Conservation (phyloP, 2,888 invertebrate species). For the Cryptus viduatorius region DNA sequence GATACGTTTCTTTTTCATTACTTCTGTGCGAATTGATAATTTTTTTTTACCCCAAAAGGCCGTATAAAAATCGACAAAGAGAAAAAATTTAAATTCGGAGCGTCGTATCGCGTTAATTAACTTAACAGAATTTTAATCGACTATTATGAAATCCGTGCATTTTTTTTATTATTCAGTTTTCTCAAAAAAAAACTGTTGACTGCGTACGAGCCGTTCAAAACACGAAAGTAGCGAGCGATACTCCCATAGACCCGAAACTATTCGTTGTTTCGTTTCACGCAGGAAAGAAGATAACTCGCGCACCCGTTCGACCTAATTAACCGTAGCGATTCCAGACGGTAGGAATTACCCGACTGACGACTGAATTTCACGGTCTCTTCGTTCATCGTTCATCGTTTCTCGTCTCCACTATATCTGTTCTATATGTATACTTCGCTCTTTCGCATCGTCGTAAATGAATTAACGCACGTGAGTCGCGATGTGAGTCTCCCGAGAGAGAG, state of each 20-base stretch:
- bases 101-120: too few species aligned
- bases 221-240: neutral
- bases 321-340: slow-evolving; percentile 63
- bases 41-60: too few species aligned
- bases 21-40: too few species aligned
- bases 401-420: slow-evolving; percentile 18
- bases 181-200: too few species aligned
- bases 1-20: too few species aligned
- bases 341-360: slow-evolving; percentile 73
- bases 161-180: neutral
- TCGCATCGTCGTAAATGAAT: slow-evolving; percentile 36
- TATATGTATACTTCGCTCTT: slow-evolving; percentile 44
- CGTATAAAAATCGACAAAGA: too few species aligned
- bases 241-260: slow-evolving; percentile 2
- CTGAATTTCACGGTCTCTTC: slow-evolving; percentile 76
- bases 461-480: slow-evolving; percentile 21
- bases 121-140: too few species aligned
- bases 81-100: too few species aligned
- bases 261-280: slow-evolving; percentile 18
- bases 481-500: neutral
- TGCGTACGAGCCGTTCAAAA: neutral
- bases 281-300: slow-evolving; percentile 13
- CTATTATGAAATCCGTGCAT: too few species aligned
- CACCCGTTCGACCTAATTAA: slow-evolving; percentile 59
- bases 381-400: slow-evolving; percentile 44